Conservation (phyloP, 1,140 invertebrate genomes). For the Metopolophium dirhodum region DNA sequence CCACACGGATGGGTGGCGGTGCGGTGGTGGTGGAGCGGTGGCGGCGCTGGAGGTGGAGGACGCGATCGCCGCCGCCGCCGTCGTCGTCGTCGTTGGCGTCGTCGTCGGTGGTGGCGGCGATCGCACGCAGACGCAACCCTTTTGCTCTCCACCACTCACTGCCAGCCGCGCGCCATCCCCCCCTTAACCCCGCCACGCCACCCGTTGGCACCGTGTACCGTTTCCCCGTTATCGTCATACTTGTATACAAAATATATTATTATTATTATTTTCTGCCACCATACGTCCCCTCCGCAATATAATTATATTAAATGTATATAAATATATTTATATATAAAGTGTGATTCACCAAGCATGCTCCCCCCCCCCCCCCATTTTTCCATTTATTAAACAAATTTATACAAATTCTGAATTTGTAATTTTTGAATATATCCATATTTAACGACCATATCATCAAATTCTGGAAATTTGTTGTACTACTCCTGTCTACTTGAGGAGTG, state of each 20-base stretch:
- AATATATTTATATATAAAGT: neutral
- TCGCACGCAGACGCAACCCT: constrained; percentile 44
- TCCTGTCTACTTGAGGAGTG: too few relatives aligned
- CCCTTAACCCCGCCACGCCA: neutral
- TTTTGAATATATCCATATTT: neutral
- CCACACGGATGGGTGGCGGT: neutral
- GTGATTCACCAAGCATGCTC: neutral
- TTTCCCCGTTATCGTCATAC: neutral
- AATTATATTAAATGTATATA: neutral
- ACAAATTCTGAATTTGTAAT: neutral
- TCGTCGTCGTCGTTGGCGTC: neutral
- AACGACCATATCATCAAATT: neutral
- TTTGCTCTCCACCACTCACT: neutral
- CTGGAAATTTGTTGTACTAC: too few relatives aligned
- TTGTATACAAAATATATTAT: neutral
- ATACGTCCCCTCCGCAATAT: neutral
- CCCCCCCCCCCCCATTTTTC: too few relatives aligned
- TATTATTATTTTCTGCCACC: neutral
- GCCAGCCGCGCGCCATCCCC: too few relatives aligned
- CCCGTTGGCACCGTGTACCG: too few relatives aligned
- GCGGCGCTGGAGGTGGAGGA: neutral
- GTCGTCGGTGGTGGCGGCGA: neutral
- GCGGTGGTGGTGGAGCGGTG: neutral
- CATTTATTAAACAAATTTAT: neutral
- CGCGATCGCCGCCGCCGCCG: neutral